These are phyloP conservation scores for Austrolebias charrua DNA, from an alignment of 2,797 vertebrate species.

Conservation along the genomic window DNA sequence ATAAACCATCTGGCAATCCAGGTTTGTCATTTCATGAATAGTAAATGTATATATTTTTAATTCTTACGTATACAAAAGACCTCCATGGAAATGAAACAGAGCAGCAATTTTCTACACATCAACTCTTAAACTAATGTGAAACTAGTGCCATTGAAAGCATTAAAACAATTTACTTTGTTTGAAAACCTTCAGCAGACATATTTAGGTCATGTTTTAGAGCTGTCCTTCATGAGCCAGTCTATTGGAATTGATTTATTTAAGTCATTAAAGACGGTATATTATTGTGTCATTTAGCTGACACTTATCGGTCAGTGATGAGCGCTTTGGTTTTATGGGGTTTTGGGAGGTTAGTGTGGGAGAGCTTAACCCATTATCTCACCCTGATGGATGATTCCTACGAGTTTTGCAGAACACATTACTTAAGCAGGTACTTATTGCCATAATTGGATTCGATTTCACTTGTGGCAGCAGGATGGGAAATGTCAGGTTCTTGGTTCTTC, in stretches of 20 bases:
- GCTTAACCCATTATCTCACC: constrained; percentile 46
- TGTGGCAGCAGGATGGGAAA: constrained; percentile 26
- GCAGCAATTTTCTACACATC: neutral
- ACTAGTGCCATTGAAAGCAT: neutral
- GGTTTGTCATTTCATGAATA: neutral
- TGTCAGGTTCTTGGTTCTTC: constrained; percentile 27
- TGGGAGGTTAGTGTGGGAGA: constrained; percentile 9
- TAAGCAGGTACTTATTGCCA: constrained; percentile 64
- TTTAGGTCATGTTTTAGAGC: constrained; percentile 9
- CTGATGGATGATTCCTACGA: constrained; percentile 52
- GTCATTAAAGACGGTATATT: constrained; percentile 4
- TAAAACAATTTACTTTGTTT: neutral
- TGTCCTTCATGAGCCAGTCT: neutral
- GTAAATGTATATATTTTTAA: neutral
- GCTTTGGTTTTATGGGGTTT: constrained; percentile 15
- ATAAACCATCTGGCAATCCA: constrained; percentile 8
- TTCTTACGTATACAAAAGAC: neutral
- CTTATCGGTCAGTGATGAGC: constrained; percentile 24
- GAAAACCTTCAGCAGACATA: neutral
- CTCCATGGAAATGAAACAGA: neutral
- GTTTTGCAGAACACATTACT: constrained; percentile 52
- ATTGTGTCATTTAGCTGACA: constrained; percentile 8
- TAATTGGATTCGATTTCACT: constrained; percentile 72
- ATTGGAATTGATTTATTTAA: constrained; percentile 29
- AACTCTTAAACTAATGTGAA: neutral